Evolutionary conservation across 2,113 vertebrate genomes (phyloP).

Genomic region (Pitta sordida): DNA sequence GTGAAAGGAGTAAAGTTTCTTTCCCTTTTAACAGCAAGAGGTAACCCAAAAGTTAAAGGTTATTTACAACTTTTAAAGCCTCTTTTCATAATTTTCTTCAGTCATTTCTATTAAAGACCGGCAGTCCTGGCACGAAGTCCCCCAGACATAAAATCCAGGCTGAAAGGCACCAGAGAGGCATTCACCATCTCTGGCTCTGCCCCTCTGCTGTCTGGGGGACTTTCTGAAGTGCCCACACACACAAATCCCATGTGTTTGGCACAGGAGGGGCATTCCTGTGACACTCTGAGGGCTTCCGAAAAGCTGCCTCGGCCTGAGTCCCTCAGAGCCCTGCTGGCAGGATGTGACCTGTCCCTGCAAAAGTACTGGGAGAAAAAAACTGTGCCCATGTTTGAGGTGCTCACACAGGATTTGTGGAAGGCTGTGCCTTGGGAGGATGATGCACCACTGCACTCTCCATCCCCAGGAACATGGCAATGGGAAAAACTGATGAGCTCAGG

Average conservation of each 20-base stretch:
- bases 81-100: conserved; percentile 9
- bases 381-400: fast-evolving
- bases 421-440: not conserved
- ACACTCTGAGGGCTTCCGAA: not conserved
- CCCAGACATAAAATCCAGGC: not conserved
- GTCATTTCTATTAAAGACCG: not conserved
- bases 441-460: not conserved
- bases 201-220: not conserved
- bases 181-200: not conserved
- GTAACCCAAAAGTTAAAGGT: not conserved
- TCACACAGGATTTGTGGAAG: not conserved
- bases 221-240: not conserved
- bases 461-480: fast-evolving
- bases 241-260: not conserved
- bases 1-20: not conserved
- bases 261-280: not conserved
- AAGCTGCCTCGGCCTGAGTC: not conserved
- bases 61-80: conserved; percentile 22
- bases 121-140: not conserved
- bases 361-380: not conserved
- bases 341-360: not conserved
- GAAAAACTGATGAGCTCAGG: not conserved
- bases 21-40: not conserved
- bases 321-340: not conserved
- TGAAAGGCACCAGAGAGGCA: not conserved